These are phyloP conservation scores for Otolemur crassicaudatus DNA, from an alignment of 2,797 vertebrate species.

Conservation along the genomic window DNA sequence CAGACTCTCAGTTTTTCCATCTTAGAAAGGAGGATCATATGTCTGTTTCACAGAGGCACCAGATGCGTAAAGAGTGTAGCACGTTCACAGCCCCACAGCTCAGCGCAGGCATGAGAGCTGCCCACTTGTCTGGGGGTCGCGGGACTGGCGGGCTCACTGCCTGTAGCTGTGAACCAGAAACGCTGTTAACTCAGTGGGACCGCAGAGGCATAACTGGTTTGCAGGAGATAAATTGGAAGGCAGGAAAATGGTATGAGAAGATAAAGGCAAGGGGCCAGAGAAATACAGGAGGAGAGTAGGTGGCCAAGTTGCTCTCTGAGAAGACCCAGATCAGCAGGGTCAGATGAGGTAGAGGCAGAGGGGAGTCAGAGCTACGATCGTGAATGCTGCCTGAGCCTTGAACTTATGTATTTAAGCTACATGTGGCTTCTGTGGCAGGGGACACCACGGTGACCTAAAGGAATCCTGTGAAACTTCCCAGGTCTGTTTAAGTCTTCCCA, in stretches of 20 bases:
- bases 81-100: not conserved
- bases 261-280: not conserved
- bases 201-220: accelerated
- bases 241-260: not conserved
- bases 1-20: not conserved
- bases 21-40: not conserved
- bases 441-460: accelerated
- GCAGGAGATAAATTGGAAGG: not conserved
- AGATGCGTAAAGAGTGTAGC: not conserved
- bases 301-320: not conserved
- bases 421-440: accelerated
- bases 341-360: not conserved
- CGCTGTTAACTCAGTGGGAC: not conserved
- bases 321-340: not conserved
- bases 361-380: accelerated
- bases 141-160: not conserved
- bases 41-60: not conserved
- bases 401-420: accelerated
- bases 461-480: accelerated
- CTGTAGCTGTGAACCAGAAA: not conserved
- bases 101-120: accelerated
- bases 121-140: accelerated
- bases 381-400: not conserved
- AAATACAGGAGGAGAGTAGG: not conserved
- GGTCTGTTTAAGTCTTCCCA: not conserved